Conservation (phyloP, 2,797 vertebrate genomes). For the Cuniculus paca region DNA sequence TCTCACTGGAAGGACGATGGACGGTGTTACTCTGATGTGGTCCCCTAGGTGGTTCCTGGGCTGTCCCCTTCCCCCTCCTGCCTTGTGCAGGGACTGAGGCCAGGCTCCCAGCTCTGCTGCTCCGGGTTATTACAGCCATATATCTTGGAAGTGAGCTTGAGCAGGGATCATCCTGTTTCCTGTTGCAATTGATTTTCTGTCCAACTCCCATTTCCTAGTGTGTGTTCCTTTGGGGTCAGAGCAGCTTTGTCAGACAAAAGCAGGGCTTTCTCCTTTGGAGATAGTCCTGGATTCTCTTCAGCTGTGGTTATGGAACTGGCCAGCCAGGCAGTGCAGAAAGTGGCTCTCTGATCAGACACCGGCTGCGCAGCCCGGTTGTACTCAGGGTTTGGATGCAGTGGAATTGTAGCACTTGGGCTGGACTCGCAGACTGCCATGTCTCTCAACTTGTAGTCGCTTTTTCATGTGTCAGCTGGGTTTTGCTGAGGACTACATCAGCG, state of each 20-base stretch:
- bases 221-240: conserved; percentile 66
- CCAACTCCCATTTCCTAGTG: conserved; percentile 71
- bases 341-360: background rate
- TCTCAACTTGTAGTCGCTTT: background rate
- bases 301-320: conserved; percentile 35
- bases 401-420: background rate
- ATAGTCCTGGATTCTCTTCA: conserved; percentile 67
- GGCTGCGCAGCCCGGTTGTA: background rate
- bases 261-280: conserved; percentile 58
- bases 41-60: background rate
- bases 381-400: background rate
- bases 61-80: background rate
- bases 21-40: accelerated
- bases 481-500: background rate
- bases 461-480: background rate
- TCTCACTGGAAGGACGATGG: background rate
- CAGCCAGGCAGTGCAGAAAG: conserved; percentile 15
- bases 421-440: background rate
- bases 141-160: conserved; percentile 74
- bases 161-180: conserved; percentile 75
- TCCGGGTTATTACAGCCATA: conserved; percentile 42
- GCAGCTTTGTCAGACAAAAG: conserved; percentile 74
- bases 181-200: conserved; percentile 76
- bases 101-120: background rate
- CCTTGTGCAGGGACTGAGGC: background rate